Evolutionary conservation across 2,888 invertebrate genomes (phyloP).

Genomic region (Troglohyphantes excavatus): DNA sequence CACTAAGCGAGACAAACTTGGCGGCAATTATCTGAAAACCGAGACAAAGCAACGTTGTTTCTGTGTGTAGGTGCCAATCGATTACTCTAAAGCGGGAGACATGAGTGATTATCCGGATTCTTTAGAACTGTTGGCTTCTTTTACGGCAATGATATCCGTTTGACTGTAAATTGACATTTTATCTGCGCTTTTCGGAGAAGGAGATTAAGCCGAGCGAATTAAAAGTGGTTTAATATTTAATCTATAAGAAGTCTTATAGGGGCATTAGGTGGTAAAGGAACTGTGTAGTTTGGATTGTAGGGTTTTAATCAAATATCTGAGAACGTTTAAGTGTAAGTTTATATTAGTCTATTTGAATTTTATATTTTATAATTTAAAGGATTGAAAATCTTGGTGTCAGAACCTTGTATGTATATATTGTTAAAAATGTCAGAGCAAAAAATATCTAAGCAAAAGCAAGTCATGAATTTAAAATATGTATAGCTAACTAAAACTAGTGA

Average conservation of each 20-base stretch:
- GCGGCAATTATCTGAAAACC: constrained; percentile 56
- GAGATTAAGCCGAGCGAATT: background rate
- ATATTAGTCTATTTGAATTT: too few relatives aligned
- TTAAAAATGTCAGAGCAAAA: too few relatives aligned
- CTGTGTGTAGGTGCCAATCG: constrained; percentile 4
- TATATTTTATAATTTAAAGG: too few relatives aligned
- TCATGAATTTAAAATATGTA: too few relatives aligned
- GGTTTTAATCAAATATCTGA: too few relatives aligned
- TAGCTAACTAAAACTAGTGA: too few relatives aligned
- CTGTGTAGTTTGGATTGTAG: too few relatives aligned
- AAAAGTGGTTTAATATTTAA: constrained; percentile 5
- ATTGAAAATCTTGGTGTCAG: too few relatives aligned
- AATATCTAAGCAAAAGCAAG: too few relatives aligned
- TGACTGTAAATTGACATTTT: constrained; percentile 1
- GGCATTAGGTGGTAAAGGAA: too few relatives aligned
- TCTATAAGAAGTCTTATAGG: background rate
- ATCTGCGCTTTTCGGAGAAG: background rate
- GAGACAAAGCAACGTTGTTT: constrained; percentile 42
- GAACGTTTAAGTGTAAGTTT: too few relatives aligned
- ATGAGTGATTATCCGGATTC: constrained; percentile 3
- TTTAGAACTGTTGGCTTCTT: constrained; percentile 10
- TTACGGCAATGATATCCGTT: background rate
- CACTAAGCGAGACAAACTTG: constrained; percentile 50
- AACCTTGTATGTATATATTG: too few relatives aligned
- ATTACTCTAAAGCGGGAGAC: constrained; percentile 33